Evolutionary conservation across 2,113 vertebrate genomes (phyloP).

Genomic region (Microcebus griseorufus): DNA sequence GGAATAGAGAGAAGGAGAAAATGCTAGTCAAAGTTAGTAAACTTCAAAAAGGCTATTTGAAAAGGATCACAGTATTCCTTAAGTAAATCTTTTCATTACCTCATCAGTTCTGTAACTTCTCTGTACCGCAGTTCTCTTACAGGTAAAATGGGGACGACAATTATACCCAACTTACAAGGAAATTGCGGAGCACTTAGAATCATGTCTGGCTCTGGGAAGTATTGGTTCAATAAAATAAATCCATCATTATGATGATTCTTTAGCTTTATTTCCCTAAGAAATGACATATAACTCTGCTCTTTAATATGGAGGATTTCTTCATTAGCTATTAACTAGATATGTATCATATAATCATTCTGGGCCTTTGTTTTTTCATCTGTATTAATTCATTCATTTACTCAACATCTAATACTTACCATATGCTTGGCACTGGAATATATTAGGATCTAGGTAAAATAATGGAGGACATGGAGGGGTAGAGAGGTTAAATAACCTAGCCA

Average conservation of each 20-base stretch:
- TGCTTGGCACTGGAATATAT: not conserved
- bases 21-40: not conserved
- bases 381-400: not conserved
- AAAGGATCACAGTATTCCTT: not conserved
- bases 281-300: not conserved
- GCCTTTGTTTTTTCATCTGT: not conserved
- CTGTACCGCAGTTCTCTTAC: not conserved
- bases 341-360: not conserved
- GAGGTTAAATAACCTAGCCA: not conserved
- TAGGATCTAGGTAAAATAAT: slow-evolving; percentile 2
- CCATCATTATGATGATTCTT: not conserved
- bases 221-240: slow-evolving; percentile 24
- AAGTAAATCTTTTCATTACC: slow-evolving; percentile 14
- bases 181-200: not conserved
- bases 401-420: not conserved
- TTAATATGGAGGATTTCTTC: not conserved
- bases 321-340: not conserved
- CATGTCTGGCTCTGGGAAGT: not conserved
- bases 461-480: not conserved
- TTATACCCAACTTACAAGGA: not conserved
- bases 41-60: not conserved
- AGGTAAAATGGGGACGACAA: not conserved
- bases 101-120: not conserved
- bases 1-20: not conserved
- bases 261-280: not conserved